Evolutionary conservation across 2,888 invertebrate species (phyloP).

Genomic region (Drosophila subquinaria): DNA sequence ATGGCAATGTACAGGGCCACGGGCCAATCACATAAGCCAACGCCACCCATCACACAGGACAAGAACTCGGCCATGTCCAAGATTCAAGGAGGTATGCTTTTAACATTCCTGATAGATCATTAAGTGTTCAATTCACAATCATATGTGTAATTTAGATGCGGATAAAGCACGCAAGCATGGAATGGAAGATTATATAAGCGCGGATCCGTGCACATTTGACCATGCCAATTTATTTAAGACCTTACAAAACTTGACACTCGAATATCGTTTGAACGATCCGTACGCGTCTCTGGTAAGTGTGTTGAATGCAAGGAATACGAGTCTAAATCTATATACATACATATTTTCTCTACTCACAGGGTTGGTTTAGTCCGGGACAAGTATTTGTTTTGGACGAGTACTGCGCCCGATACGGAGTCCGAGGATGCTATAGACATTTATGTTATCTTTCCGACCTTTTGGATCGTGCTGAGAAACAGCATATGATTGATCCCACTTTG

Average conservation of each 20-base stretch:
- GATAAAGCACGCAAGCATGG: conserved; percentile 97
- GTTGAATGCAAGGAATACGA: not conserved
- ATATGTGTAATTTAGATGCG: conserved; percentile 73
- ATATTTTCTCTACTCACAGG: conserved; percentile 87
- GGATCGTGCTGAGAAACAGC: conserved; percentile 96
- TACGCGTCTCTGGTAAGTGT: conserved; percentile 95
- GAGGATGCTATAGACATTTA: conserved; percentile 98
- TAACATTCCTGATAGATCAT: not conserved
- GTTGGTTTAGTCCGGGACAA: conserved; percentile 99
- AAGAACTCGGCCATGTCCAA: conserved; percentile 94
- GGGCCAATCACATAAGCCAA: conserved; percentile 99
- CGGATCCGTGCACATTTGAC: conserved; percentile 99
- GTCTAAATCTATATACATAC: not conserved
- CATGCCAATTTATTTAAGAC: conserved; percentile 97
- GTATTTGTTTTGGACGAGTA: conserved; percentile 99
- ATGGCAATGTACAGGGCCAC: conserved; percentile 99
- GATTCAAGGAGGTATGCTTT: conserved; percentile 90
- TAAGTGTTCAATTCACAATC: not conserved
- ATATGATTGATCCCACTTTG: conserved; percentile 98
- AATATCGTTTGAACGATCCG: conserved; percentile 98
- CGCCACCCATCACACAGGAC: conserved; percentile 95
- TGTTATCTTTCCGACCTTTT: conserved; percentile 98
- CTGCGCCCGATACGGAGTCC: conserved; percentile 98
- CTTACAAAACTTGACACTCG: conserved; percentile 96
- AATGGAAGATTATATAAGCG: conserved; percentile 99